Percentiles rank a stretch among this genome's conserved stretches.
Conservation (phyloP, 2,888 invertebrate genomes). For the Lacanobia wlatinum region DNA sequence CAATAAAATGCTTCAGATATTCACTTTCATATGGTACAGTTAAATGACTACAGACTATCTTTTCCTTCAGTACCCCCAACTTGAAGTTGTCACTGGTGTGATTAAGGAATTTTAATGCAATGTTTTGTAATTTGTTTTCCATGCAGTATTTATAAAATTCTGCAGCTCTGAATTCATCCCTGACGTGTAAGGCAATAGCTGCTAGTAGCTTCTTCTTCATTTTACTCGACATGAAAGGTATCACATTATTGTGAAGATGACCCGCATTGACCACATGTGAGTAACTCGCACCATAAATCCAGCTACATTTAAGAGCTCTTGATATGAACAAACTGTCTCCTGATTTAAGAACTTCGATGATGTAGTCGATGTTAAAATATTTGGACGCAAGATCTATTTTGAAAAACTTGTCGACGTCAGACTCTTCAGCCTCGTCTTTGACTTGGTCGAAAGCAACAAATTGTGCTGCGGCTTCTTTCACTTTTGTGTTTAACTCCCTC, state of each 20-base stretch:
- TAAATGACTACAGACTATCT: constrained; percentile 14
- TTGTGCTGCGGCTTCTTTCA: constrained; percentile 66
- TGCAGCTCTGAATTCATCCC: constrained; percentile 67
- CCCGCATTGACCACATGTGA: constrained; percentile 73
- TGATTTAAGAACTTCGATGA: constrained; percentile 76
- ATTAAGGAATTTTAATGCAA: constrained; percentile 76
- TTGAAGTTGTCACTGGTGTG: constrained; percentile 75
- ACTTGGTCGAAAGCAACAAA: constrained; percentile 68
- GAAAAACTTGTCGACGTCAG: constrained; percentile 78
- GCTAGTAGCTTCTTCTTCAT: constrained; percentile 78
- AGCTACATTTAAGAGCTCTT: constrained; percentile 77
- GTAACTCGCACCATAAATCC: constrained; percentile 75
- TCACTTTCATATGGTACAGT: neutral
- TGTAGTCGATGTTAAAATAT: constrained; percentile 75
- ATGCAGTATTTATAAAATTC: constrained; percentile 76
- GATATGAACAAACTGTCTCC: constrained; percentile 78
- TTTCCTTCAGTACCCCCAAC: constrained; percentile 65
- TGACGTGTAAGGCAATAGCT: constrained; percentile 70
- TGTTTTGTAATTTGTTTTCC: constrained; percentile 61
- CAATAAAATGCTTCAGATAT: constrained; percentile 69
- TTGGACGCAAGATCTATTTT: constrained; percentile 82
- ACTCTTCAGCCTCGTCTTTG: constrained; percentile 63
- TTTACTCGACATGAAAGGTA: constrained; percentile 80
- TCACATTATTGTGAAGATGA: constrained; percentile 75
- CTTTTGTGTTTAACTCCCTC: constrained; percentile 71